Evolutionary conservation across 2,797 vertebrate genomes (phyloP).

Genomic region (Myripristis murdjan): DNA sequence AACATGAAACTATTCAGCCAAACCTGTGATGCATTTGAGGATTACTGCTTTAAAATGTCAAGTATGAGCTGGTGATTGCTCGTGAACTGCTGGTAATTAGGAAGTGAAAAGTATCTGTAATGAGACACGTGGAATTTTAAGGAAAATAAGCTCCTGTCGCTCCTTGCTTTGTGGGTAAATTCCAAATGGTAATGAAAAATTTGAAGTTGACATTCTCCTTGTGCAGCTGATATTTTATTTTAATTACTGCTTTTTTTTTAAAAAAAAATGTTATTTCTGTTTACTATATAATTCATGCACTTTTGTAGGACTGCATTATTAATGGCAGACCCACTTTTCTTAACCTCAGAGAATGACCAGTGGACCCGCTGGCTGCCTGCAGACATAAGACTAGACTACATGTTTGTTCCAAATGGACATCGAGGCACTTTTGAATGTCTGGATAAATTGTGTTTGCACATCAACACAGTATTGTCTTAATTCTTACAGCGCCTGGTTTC

Average conservation of each 20-base stretch:
- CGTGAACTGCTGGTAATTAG: no score
- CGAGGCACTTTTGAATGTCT: conserved; percentile 60
- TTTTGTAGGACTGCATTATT: conserved; percentile 8
- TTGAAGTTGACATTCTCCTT: neutral
- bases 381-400: no score
- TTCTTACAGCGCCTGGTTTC: conserved; percentile 29
- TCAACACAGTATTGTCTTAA: conserved; percentile 46
- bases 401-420: no score
- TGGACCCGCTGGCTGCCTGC: no score
- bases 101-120: no score
- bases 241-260: no score
- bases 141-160: no score
- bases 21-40: neutral
- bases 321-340: conserved; percentile 16
- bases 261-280: neutral
- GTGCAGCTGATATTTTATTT: conserved; percentile 7
- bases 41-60: neutral
- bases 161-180: no score
- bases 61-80: neutral
- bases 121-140: no score
- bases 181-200: no score
- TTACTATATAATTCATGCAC: conserved; percentile 20
- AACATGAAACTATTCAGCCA: conserved; percentile 16
- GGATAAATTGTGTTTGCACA: conserved; percentile 42
- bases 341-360: neutral